Evolutionary conservation across 2,797 vertebrate species (phyloP).

Genomic region (Anolis apletophallus): DNA sequence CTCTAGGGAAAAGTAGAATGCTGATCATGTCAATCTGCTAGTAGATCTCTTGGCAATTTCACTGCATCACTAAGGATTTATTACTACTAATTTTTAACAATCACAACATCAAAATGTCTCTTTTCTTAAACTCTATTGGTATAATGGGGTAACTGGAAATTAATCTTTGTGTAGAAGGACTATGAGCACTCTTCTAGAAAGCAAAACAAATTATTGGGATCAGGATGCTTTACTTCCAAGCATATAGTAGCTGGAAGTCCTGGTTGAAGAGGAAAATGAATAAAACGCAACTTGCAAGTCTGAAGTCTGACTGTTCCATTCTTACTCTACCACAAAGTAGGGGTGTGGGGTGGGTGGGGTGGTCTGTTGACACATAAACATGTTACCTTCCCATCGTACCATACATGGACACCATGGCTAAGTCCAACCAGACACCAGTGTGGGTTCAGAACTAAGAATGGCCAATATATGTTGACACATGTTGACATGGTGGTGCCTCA

Average conservation of each 20-base stretch:
- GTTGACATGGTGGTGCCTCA: too few relatives aligned
- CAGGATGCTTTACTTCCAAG: not conserved
- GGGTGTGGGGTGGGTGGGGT: not conserved
- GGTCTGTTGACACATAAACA: not conserved
- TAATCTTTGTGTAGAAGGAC: not conserved
- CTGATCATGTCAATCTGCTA: not conserved
- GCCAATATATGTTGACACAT: not conserved
- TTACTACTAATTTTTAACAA: not conserved
- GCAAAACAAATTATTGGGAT: not conserved
- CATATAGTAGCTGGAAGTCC: not conserved
- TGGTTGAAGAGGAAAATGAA: not conserved
- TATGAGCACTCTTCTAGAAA: not conserved
- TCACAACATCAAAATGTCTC: not conserved
- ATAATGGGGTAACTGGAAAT: not conserved
- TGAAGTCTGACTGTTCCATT: not conserved
- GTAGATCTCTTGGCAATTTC: not conserved
- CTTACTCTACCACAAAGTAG: not conserved
- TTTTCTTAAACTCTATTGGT: not conserved
- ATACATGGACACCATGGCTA: not conserved
- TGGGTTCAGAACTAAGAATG: not conserved
- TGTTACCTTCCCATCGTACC: not conserved
- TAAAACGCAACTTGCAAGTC: not conserved
- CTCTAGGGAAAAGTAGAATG: not conserved
- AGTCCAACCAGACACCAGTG: too few relatives aligned
- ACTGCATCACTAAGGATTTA: not conserved